Conservation (phyloP, 2,888 invertebrate species). For the Drosophila flavopinicola region DNA sequence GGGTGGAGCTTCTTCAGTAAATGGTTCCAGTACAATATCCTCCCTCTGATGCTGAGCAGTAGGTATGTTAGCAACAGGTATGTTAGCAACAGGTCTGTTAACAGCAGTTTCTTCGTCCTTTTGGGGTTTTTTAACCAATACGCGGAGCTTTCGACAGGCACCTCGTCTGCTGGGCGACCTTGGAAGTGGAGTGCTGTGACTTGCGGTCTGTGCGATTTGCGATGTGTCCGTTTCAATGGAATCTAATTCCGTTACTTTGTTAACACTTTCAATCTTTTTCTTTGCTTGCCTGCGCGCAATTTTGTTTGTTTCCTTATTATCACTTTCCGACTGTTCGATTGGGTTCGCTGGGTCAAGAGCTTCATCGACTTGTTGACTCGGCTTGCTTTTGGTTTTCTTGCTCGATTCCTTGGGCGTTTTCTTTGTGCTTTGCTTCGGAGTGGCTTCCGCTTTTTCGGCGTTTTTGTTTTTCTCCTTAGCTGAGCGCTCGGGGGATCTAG, state of each 20-base stretch:
- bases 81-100: background rate
- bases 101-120: background rate
- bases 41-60: background rate
- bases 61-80: no score
- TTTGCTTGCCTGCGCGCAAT: no score
- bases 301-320: background rate
- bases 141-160: slow-evolving; percentile 13
- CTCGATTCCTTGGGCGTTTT: background rate
- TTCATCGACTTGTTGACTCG: background rate
- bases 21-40: background rate
- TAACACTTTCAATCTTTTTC: background rate
- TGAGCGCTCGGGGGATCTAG: background rate
- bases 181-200: background rate
- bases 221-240: background rate
- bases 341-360: no score
- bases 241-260: background rate
- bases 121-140: slow-evolving; percentile 12
- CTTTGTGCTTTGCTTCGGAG: background rate
- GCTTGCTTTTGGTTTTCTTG: background rate
- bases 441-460: background rate
- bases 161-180: background rate
- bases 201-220: background rate
- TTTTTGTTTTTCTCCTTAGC: background rate
- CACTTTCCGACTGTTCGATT: background rate
- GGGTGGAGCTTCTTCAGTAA: background rate